phyloP scores from a whole-genome alignment of 2,888 invertebrate species.

The Pedicia rivosa region DNA sequence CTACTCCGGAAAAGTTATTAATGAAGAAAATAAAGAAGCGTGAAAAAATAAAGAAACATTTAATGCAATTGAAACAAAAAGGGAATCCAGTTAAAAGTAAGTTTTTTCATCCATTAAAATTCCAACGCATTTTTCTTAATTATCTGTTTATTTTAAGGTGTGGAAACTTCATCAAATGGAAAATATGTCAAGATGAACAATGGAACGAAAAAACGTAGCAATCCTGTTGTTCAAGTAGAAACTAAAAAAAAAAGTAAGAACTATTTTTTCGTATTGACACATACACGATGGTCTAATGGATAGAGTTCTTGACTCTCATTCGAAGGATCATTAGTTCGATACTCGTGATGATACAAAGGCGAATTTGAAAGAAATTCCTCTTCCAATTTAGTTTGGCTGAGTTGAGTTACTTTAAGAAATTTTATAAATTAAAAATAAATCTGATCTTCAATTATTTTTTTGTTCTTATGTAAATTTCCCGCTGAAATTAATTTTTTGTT shows the following conservation, averaged over 20 bases:
- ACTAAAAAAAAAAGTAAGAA: slow-evolving; percentile 13
- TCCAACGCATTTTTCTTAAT: background rate
- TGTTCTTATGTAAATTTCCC: background rate
- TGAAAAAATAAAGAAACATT: slow-evolving; percentile 52
- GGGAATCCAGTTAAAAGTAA: slow-evolving; percentile 13
- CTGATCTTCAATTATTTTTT: background rate
- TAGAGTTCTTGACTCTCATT: too few relatives aligned
- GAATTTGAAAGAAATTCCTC: slow-evolving; percentile 38
- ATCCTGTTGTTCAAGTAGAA: slow-evolving; percentile 19
- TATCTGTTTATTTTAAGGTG: background rate
- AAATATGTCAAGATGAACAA: background rate
- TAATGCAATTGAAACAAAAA: slow-evolving; percentile 24
- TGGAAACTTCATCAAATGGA: background rate
- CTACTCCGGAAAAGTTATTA: slow-evolving; percentile 44
- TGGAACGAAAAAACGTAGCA: slow-evolving; percentile 11
- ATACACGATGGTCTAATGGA: slow-evolving; percentile 17
- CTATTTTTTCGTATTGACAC: background rate
- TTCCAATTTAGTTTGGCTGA: background rate
- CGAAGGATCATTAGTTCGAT: too few relatives aligned
- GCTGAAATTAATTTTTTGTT: background rate
- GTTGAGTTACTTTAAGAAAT: background rate
- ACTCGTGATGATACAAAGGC: slow-evolving; percentile 48
- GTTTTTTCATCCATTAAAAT: background rate
- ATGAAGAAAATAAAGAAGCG: slow-evolving; percentile 64
- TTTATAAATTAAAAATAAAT: background rate